Evolutionary conservation across 2,113 vertebrate genomes (phyloP), one percentile per base, ranked within the genome.

Genomic region (Rhipidura dahli): DNA sequence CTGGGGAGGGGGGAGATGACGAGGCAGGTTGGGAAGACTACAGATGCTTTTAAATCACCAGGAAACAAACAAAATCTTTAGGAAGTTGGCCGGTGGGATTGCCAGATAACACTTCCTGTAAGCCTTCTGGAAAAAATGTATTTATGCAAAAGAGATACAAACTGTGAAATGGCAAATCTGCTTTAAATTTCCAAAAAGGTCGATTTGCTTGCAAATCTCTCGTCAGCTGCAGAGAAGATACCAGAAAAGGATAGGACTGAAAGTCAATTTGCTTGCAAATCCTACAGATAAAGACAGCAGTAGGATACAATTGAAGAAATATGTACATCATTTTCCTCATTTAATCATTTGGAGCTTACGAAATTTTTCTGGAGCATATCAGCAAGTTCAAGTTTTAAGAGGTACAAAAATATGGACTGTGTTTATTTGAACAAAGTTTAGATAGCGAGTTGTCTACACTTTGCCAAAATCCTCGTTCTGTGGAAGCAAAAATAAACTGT

Each of bases 211-310:
- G 93, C 92, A 97, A 96, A 96, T 95, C 85, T 91, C 70, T 94
- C 1, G 2, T 95, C 85, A 93, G 83, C 83, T 92, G 69, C 71
- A 90, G 76, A 93, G 87, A 78, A 96, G 68, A 93, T 81, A 86
- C 9, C 56, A 90, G 92, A 63, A 93, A 60, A 81, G 60, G 83
- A 89, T 60, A 90, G 60, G 65, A 64, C 49, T 81, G 87, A 78
- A 96, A 93, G 94, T 81, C 85, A 95, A 96, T 94, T 96, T 96
- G 40, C 69, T 93, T 90, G 92, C 88, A 97, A 93, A 96, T 94
- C 86, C 60, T 81, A 56, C 56, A 89, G 88, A 89, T 92, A 78
- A 95, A 90, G 72, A 78, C 2, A 13, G 59, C 40, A 44, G 35
- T 47, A 13, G 56, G 80, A 71, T 83, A 66, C 59, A 95, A 77